phyloP scores from a whole-genome alignment of 1,140 invertebrate species.

The Ips typographus region DNA sequence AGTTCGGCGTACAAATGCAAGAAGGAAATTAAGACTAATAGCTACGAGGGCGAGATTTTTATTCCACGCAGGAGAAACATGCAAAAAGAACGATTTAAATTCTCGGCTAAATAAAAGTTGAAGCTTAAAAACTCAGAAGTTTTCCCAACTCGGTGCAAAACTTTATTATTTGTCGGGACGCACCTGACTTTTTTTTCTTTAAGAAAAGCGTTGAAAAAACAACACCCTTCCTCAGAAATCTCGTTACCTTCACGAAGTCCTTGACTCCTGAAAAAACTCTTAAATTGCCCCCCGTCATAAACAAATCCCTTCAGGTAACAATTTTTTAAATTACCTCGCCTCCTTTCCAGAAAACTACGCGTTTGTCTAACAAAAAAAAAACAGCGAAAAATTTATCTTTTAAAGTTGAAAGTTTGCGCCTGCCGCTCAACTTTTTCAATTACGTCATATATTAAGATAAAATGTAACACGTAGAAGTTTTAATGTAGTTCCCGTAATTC shows the following conservation, averaged over 20 bases:
- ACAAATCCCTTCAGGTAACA: constrained; percentile 1
- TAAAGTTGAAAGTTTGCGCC: constrained; percentile 8
- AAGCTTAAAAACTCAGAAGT: constrained; percentile 20
- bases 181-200: background rate
- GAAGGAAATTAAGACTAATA: constrained; percentile 41
- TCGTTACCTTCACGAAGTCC: no score
- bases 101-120: constrained; percentile 26
- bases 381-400: constrained; percentile 3
- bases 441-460: constrained; percentile 18
- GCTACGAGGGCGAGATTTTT: constrained; percentile 26
- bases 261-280: no score
- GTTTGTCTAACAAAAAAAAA: constrained; percentile 5
- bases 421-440: constrained; percentile 12
- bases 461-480: constrained; percentile 16
- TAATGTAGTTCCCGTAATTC: constrained; percentile 13
- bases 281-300: background rate
- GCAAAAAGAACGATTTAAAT: constrained; percentile 29
- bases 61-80: constrained; percentile 28
- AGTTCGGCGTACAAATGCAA: constrained; percentile 37
- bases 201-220: background rate
- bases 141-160: constrained; percentile 9
- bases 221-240: no score
- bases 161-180: constrained; percentile 18
- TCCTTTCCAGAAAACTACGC: background rate
- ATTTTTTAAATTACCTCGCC: constrained; percentile 2